These are phyloP conservation scores for Drosophila sproati DNA, from an alignment of 1,140 invertebrate species.

Conservation along the genomic window DNA sequence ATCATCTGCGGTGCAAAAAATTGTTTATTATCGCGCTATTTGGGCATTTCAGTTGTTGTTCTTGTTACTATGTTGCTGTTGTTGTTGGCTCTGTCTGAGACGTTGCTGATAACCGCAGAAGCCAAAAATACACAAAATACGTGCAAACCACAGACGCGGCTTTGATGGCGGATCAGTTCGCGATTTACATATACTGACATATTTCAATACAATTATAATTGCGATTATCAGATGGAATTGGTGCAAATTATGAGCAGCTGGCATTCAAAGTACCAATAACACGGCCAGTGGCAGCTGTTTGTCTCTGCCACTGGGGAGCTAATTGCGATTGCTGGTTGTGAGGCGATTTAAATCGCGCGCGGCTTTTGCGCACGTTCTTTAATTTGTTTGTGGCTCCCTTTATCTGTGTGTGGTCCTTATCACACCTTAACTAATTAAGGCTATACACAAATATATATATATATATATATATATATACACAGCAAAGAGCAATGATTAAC, in stretches of 20 bases:
- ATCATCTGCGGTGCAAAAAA: conserved; percentile 62
- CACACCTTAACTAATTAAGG: conserved; percentile 45
- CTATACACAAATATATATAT: conserved; percentile 40
- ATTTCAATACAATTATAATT: conserved; percentile 7
- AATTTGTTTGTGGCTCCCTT: neutral
- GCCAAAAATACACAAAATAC: conserved; percentile 56
- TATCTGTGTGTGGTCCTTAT: conserved; percentile 66
- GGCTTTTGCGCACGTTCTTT: conserved; percentile 59
- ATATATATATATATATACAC: conserved; percentile 5
- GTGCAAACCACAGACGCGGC: conserved; percentile 16
- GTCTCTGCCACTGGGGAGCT: conserved; percentile 23
- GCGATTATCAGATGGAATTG: conserved; percentile 25
- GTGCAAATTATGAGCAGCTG: conserved; percentile 41
- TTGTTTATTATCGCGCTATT: conserved; percentile 71
- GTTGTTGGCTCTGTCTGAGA: conserved; percentile 36
- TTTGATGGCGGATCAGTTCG: conserved; percentile 33
- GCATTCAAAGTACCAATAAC: conserved; percentile 22
- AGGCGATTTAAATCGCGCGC: conserved; percentile 25
- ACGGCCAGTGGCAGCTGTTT: conserved; percentile 32
- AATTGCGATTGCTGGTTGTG: neutral
- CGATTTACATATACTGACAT: conserved; percentile 15
- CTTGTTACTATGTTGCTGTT: conserved; percentile 20
- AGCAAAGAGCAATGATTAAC: conserved; percentile 1
- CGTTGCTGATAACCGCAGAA: conserved; percentile 51
- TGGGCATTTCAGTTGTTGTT: conserved; percentile 25